A percentile compares a stretch with the other conserved stretches of the same genome.
Evolutionary conservation across 2,797 vertebrate genomes (phyloP).

Genomic region (Brachymystax lenok): DNA sequence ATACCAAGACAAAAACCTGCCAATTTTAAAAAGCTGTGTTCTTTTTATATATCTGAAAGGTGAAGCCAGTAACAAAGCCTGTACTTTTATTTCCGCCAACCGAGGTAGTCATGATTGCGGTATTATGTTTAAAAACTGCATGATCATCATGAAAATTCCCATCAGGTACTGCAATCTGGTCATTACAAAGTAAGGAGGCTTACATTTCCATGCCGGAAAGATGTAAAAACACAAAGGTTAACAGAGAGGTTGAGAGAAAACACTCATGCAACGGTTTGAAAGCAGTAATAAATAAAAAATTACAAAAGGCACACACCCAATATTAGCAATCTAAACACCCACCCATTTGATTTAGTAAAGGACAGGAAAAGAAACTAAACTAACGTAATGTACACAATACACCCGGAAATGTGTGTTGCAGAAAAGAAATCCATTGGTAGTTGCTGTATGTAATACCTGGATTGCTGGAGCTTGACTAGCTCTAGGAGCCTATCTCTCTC

Average conservation of each 20-base stretch:
- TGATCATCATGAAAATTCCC: background rate
- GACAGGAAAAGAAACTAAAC: background rate
- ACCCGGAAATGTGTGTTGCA: background rate
- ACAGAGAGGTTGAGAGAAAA: background rate
- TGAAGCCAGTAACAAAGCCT: too few relatives aligned
- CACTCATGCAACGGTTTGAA: background rate
- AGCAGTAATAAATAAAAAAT: background rate
- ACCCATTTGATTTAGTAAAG: background rate
- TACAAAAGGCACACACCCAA: background rate
- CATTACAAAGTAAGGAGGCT: background rate
- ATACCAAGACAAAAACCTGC: background rate
- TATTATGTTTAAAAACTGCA: background rate
- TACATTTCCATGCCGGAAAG: background rate
- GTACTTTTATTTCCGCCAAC: too few relatives aligned
- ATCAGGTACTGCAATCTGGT: background rate
- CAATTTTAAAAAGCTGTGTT: too few relatives aligned
- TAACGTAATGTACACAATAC: background rate
- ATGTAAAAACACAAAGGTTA: background rate
- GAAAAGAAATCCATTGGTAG: background rate
- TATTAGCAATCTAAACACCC: background rate
- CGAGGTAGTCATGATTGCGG: too few relatives aligned
- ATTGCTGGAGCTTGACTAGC: slow-evolving; percentile 66
- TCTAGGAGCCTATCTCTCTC: slow-evolving; percentile 79
- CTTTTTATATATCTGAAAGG: too few relatives aligned
- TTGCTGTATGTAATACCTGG: slow-evolving; percentile 51